A percentile compares a stretch with the other conserved stretches of the same genome.
These are phyloP conservation scores for Ptychadena robeensis DNA, from an alignment of 2,797 vertebrate genomes.

Conservation along the genomic window DNA sequence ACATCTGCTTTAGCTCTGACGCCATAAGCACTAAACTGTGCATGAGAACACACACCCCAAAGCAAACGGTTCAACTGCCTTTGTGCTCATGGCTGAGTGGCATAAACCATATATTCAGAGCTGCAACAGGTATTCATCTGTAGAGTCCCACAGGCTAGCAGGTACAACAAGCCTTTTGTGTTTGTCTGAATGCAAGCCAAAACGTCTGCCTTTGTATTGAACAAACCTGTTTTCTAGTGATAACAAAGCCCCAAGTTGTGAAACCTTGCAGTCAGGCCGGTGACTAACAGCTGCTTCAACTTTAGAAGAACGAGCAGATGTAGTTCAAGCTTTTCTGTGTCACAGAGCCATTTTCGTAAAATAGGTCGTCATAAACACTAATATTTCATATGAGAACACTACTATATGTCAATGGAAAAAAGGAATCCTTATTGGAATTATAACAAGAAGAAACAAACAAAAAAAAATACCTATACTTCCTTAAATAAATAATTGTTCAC, in stretches of 20 bases:
- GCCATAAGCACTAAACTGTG: constrained; percentile 44
- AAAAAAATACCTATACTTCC: too few species aligned
- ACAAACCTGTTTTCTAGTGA: constrained; percentile 54
- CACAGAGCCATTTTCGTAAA: background rate
- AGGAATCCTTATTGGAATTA: too few species aligned
- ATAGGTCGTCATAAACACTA: background rate
- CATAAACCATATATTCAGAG: constrained; percentile 56
- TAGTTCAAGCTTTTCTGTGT: background rate
- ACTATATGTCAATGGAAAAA: background rate
- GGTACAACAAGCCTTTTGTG: constrained; percentile 69
- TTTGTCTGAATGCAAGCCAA: constrained; percentile 67
- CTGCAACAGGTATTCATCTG: constrained; percentile 65
- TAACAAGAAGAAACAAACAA: too few species aligned
- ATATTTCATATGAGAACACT: background rate
- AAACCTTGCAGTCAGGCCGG: constrained; percentile 66
- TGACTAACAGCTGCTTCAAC: constrained; percentile 60
- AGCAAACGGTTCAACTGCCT: constrained; percentile 56
- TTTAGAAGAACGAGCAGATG: constrained; percentile 64
- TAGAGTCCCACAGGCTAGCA: constrained; percentile 64
- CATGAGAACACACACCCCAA: constrained; percentile 49
- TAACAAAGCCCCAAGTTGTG: constrained; percentile 62
- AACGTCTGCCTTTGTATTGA: constrained; percentile 63
- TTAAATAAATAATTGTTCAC: too few species aligned
- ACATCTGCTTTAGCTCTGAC: background rate
- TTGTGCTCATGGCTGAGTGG: constrained; percentile 62